Conservation (phyloP, 2,797 vertebrate genomes). For the Knipowitschia caucasica region DNA sequence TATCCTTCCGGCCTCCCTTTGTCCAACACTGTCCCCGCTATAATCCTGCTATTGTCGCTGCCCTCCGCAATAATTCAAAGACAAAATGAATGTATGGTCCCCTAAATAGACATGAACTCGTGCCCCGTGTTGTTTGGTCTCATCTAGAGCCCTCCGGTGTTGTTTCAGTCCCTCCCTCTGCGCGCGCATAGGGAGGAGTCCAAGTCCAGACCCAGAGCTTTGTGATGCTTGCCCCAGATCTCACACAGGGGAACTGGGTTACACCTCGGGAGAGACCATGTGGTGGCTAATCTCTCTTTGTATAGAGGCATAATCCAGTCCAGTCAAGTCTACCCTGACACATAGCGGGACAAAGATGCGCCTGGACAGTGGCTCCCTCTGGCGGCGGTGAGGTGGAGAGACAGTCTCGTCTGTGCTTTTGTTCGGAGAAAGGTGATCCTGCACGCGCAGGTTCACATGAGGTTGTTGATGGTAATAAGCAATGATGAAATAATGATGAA, state of each 20-base stretch:
- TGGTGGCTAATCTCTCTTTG: conserved; percentile 61
- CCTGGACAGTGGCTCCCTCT: conserved; percentile 27
- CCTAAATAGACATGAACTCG: conserved; percentile 29
- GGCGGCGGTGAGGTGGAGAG: conserved; percentile 15
- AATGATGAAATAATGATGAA: too few species aligned
- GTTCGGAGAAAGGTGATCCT: conserved; percentile 28
- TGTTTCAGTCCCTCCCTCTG: conserved; percentile 11
- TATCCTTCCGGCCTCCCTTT: conserved; percentile 30
- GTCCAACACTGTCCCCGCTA: conserved; percentile 24
- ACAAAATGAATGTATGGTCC: conserved; percentile 25
- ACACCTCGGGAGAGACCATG: conserved; percentile 36
- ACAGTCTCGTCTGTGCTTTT: conserved; percentile 33
- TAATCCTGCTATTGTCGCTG: conserved; percentile 9
- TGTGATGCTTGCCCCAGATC: conserved; percentile 52
- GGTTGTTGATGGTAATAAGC: too few species aligned
- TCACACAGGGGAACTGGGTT: conserved; percentile 39
- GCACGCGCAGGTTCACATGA: conserved; percentile 1
- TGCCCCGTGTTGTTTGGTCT: conserved; percentile 36
- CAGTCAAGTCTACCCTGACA: conserved; percentile 28
- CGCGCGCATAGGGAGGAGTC: conserved; percentile 48
- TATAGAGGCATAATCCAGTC: conserved; percentile 51
- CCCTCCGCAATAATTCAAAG: conserved; percentile 18
- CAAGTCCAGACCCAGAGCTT: too few species aligned
- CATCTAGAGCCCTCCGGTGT: conserved; percentile 51
- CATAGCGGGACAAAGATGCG: conserved; percentile 28